Evolutionary conservation across 2,888 invertebrate genomes (phyloP).

Genomic region (Charanyca ferruginea): DNA sequence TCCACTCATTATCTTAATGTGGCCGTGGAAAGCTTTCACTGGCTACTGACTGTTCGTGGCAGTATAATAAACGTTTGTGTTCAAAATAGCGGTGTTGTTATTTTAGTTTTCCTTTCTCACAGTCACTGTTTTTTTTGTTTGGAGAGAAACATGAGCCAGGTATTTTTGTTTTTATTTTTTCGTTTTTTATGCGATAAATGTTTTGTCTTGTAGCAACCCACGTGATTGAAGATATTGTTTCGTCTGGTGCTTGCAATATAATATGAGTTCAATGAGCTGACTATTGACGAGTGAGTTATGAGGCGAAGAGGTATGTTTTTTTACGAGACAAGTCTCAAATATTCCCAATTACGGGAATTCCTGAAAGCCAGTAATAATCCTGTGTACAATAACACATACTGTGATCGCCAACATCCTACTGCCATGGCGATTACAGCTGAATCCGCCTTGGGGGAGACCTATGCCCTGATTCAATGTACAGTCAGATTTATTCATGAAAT

Average conservation of each 20-base stretch:
- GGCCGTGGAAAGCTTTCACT: conserved; percentile 64
- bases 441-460: no score
- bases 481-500: no score
- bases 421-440: no score
- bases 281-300: no score
- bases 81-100: conserved; percentile 52
- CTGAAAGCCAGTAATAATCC: no score
- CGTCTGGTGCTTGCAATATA: background rate
- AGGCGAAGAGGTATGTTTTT: no score
- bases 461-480: no score
- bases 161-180: conserved; percentile 34
- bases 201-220: background rate
- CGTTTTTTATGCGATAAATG: background rate
- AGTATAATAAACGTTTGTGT: conserved; percentile 62
- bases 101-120: conserved; percentile 48
- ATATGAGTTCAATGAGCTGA: no score
- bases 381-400: no score
- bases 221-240: background rate
- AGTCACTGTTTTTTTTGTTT: conserved; percentile 45
- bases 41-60: conserved; percentile 62
- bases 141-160: conserved; percentile 29
- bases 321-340: no score
- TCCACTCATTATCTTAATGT: conserved; percentile 70
- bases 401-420: no score
- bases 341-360: no score